A percentile compares a stretch with the other conserved stretches of the same genome.
These are phyloP conservation scores for Microctenopoma steveboyesi DNA, from an alignment of 2,797 vertebrate genomes.

Conservation along the genomic window DNA sequence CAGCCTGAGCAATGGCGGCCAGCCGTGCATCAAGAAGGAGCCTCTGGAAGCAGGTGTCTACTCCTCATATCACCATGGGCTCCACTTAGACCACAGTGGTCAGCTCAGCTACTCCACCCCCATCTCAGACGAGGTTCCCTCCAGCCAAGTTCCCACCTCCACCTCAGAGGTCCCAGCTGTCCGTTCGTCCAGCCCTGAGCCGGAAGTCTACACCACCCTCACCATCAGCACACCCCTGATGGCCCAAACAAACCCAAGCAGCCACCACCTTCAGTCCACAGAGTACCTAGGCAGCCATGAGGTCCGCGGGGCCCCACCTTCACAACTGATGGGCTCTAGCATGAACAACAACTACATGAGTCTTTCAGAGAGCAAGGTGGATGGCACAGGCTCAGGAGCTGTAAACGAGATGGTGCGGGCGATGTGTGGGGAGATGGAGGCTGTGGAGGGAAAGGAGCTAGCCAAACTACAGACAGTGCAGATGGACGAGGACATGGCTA, in stretches of 20 bases:
- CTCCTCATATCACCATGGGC: constrained; percentile 87
- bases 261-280: constrained; percentile 84
- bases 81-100: constrained; percentile 89
- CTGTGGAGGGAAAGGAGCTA: constrained; percentile 89
- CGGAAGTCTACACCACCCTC: constrained; percentile 93
- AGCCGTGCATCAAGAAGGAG: constrained; percentile 94
- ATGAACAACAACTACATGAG: constrained; percentile 89
- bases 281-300: constrained; percentile 87
- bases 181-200: constrained; percentile 88
- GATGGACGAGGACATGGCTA: constrained; percentile 97
- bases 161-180: constrained; percentile 66
- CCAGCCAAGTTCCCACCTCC: constrained; percentile 81
- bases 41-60: constrained; percentile 90
- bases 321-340: constrained; percentile 85
- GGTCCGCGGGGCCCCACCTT: constrained; percentile 71
- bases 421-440: constrained; percentile 93
- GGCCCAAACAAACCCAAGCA: constrained; percentile 85
- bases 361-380: constrained; percentile 86
- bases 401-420: constrained; percentile 89
- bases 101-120: constrained; percentile 91
- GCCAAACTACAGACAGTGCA: constrained; percentile 98
- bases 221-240: constrained; percentile 88
- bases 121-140: constrained; percentile 75
- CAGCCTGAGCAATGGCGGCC: constrained; percentile 86
- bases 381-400: constrained; percentile 70